phyloP scores from a whole-genome alignment of 2,797 vertebrate genomes.

The Aldrovandia affinis region DNA sequence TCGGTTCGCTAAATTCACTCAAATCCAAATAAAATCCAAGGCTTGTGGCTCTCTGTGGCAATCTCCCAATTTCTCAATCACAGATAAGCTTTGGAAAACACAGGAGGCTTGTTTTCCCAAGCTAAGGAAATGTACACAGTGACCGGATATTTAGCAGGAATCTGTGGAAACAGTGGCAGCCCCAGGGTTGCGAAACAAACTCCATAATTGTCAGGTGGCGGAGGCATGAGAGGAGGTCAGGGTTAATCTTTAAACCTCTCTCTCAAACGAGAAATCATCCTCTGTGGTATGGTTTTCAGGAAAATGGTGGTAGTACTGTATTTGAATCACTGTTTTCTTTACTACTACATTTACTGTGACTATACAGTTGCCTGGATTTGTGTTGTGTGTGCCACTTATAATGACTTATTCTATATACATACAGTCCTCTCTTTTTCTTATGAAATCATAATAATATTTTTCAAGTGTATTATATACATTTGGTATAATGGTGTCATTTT shows the following conservation, averaged over 20 bases:
- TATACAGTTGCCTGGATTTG: too few species aligned
- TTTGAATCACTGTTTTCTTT: not conserved
- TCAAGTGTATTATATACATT: too few species aligned
- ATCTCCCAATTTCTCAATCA: not conserved
- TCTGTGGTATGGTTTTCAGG: not conserved
- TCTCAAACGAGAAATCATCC: not conserved
- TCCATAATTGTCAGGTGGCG: conserved; percentile 3
- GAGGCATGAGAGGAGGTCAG: not conserved
- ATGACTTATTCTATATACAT: too few species aligned
- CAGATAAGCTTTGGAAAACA: not conserved
- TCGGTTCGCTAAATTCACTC: too few species aligned
- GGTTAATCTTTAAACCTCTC: conserved; percentile 16
- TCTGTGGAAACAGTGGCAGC: conserved; percentile 2
- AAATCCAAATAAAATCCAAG: not conserved
- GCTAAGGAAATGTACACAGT: conserved; percentile 12
- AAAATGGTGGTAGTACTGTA: not conserved
- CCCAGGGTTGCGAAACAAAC: conserved; percentile 12
- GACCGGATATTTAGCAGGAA: conserved; percentile 4
- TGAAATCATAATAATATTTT: too few species aligned
- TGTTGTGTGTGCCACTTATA: too few species aligned
- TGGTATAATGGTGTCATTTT: too few species aligned
- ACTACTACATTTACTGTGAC: not conserved
- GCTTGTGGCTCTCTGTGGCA: not conserved
- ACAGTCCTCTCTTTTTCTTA: too few species aligned
- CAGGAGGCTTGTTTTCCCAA: not conserved